phyloP scores from a whole-genome alignment of 2,113 vertebrate genomes.

The Dunckerocampus dactyliophorus region DNA sequence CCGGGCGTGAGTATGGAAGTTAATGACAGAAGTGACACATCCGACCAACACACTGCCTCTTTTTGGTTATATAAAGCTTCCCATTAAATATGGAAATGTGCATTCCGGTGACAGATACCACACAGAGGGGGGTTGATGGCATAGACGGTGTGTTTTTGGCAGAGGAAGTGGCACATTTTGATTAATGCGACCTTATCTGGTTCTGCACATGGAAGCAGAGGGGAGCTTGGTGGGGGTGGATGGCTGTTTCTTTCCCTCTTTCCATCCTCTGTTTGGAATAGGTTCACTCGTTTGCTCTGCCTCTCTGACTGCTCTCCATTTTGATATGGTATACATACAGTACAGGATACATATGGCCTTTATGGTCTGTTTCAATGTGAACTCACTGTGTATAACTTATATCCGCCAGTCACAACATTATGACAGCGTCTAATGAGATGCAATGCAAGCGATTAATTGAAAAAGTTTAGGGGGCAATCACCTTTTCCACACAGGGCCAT shows the following conservation, averaged over 20 bases:
- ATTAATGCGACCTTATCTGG: conserved; percentile 92
- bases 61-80: conserved; percentile 86
- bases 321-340: not conserved
- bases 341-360: no score
- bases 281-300: conserved; percentile 23
- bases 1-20: conserved; percentile 22
- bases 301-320: conserved; percentile 17
- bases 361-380: no score
- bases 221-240: conserved; percentile 64
- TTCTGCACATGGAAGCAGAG: conserved; percentile 78
- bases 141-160: conserved; percentile 55
- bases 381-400: no score
- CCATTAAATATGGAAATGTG: conserved; percentile 96
- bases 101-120: conserved; percentile 83
- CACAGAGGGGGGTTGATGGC: conserved; percentile 72
- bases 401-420: no score
- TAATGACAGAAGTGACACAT: conserved; percentile 58
- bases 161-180: conserved; percentile 76
- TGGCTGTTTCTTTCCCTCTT: conserved; percentile 59
- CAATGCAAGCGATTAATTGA: no score
- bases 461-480: no score
- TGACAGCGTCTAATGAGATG: no score
- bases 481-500: no score
- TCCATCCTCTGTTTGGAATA: conserved; percentile 34
- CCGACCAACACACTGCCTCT: conserved; percentile 45